Percentiles rank a stretch among this genome's conserved stretches.
phyloP scores from a whole-genome alignment of 2,888 invertebrate species.

The Hoplodrina ambigua region DNA sequence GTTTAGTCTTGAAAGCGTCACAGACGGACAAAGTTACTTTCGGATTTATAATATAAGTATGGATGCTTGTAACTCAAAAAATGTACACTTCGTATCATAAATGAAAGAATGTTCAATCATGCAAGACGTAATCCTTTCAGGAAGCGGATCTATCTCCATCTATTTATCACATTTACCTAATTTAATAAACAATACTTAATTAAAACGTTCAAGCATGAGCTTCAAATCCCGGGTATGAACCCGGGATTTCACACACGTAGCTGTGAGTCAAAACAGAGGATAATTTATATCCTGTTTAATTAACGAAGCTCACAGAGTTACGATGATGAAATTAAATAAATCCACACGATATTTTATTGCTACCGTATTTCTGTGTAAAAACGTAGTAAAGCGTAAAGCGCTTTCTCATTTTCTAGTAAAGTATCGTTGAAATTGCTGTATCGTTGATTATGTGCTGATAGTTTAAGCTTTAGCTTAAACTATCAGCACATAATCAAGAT shows the following conservation, averaged over 20 bases:
- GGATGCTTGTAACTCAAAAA: no score
- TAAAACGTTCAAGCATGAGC: constrained; percentile 12
- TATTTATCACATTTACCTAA: neutral
- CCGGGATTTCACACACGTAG: constrained; percentile 31
- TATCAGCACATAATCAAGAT: no score
- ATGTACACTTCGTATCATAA: neutral
- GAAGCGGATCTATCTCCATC: neutral
- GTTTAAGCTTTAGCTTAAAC: no score
- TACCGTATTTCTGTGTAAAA: constrained; percentile 6
- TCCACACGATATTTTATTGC: constrained; percentile 29
- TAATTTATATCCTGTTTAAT: constrained; percentile 52
- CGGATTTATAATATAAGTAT: no score
- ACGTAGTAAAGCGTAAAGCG: constrained; percentile 6
- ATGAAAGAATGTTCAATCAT: neutral
- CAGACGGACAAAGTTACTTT: no score
- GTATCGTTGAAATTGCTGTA: neutral
- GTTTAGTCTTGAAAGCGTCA: no score
- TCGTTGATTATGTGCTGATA: no score
- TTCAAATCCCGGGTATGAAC: no score
- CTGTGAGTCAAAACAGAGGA: constrained; percentile 39
- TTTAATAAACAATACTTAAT: constrained; percentile 37
- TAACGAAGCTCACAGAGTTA: constrained; percentile 33
- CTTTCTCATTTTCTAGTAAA: neutral
- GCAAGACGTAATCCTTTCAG: neutral
- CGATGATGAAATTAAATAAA: constrained; percentile 53